Evolutionary conservation across 2,113 vertebrate species (phyloP), one percentile per base, ranked within the genome.

Genomic region (Chlorodrepanis virens): DNA sequence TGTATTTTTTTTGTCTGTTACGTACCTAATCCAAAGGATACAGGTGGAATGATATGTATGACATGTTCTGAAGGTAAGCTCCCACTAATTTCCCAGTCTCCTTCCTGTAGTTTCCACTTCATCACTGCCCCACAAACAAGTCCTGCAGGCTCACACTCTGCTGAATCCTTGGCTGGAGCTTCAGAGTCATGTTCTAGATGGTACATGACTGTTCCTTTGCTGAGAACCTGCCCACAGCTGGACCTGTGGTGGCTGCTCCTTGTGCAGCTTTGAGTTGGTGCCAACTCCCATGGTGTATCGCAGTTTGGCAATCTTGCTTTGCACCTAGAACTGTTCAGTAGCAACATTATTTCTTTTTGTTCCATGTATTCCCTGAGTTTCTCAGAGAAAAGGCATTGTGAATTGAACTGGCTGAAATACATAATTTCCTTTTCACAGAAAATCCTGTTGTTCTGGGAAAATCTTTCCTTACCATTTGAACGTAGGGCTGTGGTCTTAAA

Each of bases 391-490:
- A 77, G 39, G 4, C 31, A 2, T 64, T 79, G 42, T 83, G 79
- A 86, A 61, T 35, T 72, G 79, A 88, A 57, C 40, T 57, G 75
- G n/a, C 67, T 67, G 75, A 77, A 86, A 65, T n/a, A 14, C 37
- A 80, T 92, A 3, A 89, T 94, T 94, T 96, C 92, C 92, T 93
- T 90, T 74, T 67, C 29, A 37, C 83, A 89, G 94, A 95, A 96
- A 94, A 92, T 95, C 89, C 89, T 95, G 92, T 94, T 77, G 44
- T 77, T 93, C 92, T 92, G 94, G 88, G 76, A 83, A 93, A 93
- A 22, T 31, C 37, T 74, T 77, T 83, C 76, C 79, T 85, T 69
- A 5, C 16, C 0, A 2, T 83, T 83, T 72, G 28, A 50, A 67
- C 4, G 0, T 24, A 47, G 24, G 42, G 20, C 59, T 84, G 24